Evolutionary conservation across 30 jellyfish, hydroid and myxozoan species (phyloP), one percentile per base, ranked within the genome.

Genomic region (Hydractinia symbiolongicarpus): DNA sequence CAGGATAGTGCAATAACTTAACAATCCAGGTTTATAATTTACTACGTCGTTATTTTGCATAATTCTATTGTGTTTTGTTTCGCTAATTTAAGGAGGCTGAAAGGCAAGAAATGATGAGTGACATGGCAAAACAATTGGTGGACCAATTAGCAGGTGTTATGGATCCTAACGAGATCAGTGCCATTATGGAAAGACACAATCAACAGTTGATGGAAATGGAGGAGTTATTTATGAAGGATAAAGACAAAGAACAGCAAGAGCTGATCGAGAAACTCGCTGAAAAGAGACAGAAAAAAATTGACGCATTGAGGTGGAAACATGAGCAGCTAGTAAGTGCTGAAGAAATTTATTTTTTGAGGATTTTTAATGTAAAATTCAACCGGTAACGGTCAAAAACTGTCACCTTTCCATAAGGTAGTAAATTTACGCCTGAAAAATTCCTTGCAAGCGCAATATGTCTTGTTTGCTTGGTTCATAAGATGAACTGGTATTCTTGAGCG

Each of bases 61-160:
- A 30, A 30, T 30, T 2, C 44, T 81, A 7, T 9, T 54, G 11
- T 6, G 51, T 64, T 7, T 64, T 64, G 19, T 13, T 64, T 51
- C 4, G 17, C 19, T 6, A n/a, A 64, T 6, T 6, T n/a, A 57
- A 93, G 98, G 98, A 87, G 76, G 70, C 53, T 21, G 62, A 73
- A 70, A 76, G 95, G 73, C 72, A 90, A 20, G 88, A 73, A 15
- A 61, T 93, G 90, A 93, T 83, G 95, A 66, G 60, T 61, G 60
- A 82, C 16, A 82, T 93, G 79, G 95, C 88, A 44, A 92, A 72
- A 61, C 79, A 88, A 14, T 76, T 93, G 4, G 95, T 91, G 15
- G 93, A 84, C 49, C 82, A 84, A 80, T 83, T 93, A 60, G 21
- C 89, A 7, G 96, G 96, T 15, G 98, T 73, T 20, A 56, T 87